Conservation (phyloP, 1,140 invertebrate species). For the Bombyx mandarina region DNA sequence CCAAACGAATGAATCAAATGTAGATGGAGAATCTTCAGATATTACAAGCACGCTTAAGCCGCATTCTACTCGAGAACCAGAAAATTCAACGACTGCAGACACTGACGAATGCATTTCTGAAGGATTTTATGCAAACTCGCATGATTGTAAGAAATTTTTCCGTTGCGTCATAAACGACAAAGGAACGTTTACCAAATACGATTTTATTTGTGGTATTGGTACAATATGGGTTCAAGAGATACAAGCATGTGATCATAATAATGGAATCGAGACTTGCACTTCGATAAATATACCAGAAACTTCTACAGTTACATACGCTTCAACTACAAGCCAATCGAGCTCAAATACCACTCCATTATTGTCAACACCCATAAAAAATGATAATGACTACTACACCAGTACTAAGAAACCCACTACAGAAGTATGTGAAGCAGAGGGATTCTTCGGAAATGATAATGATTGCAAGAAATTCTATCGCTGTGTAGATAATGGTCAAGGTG, state of each 20-base stretch:
- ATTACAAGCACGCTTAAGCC: not conserved
- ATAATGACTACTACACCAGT: conserved; percentile 6
- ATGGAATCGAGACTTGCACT: conserved; percentile 23
- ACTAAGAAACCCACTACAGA: conserved; percentile 9
- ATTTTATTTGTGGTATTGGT: conserved; percentile 80
- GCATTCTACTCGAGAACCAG: not conserved
- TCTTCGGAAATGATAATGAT: conserved; percentile 68
- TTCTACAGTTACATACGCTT: conserved; percentile 19
- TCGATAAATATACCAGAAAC: conserved; percentile 5
- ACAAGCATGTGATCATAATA: conserved; percentile 78
- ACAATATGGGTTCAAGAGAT: conserved; percentile 81
- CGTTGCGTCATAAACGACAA: conserved; percentile 79
- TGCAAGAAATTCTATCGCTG: conserved; percentile 78
- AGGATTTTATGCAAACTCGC: conserved; percentile 77
- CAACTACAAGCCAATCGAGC: conserved; percentile 1
- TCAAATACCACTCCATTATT: conserved; percentile 5
- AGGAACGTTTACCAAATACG: conserved; percentile 74
- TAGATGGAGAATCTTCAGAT: not conserved
- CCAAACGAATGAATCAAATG: not conserved
- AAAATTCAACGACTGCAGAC: not conserved
- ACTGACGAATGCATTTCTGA: conserved; percentile 61
- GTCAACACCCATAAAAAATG: not conserved
- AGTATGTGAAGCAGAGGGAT: conserved; percentile 70
- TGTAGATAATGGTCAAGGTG: conserved; percentile 72
- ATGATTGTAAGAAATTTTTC: conserved; percentile 84